Conservation (phyloP, 1,140 invertebrate genomes). For the Ooceraea biroi region DNA sequence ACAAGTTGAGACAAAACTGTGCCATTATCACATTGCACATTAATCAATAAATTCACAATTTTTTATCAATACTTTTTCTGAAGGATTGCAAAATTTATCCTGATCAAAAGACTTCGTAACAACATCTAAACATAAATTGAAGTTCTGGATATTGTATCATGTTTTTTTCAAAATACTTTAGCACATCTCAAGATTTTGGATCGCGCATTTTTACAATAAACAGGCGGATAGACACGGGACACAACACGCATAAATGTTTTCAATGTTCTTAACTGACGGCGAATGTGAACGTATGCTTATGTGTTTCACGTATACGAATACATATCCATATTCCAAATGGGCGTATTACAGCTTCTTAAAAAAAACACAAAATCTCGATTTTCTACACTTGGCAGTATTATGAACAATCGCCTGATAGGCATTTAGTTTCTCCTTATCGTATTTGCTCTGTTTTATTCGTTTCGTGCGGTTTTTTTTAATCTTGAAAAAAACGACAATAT, state of each 20-base stretch:
- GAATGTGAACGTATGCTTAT: conserved; percentile 1
- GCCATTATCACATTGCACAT: neutral
- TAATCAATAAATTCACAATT: neutral
- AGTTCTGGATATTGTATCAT: neutral
- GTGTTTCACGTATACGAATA: conserved; percentile 18
- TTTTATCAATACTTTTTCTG: neutral
- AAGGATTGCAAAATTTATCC: neutral
- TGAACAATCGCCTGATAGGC: conserved; percentile 80
- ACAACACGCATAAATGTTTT: conserved; percentile 3
- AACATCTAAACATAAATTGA: conserved; percentile 3
- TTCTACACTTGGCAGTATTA: conserved; percentile 83
- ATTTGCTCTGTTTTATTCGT: conserved; percentile 47
- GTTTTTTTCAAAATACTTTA: neutral
- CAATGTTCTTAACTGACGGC: conserved; percentile 28
- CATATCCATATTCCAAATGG: conserved; percentile 23
- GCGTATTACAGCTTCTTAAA: conserved; percentile 80
- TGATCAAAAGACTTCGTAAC: neutral
- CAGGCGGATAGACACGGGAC: conserved; percentile 23
- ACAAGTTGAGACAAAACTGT: neutral
- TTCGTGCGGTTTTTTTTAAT: conserved; percentile 44
- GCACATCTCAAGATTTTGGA: neutral
- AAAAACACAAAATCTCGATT: conserved; percentile 78
- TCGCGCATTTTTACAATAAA: neutral
- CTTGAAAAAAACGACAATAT: conserved; percentile 68
- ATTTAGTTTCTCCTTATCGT: conserved; percentile 57